These are phyloP conservation scores for Hyperopisus bebe DNA, from an alignment of 2,113 vertebrate species.

Conservation along the genomic window DNA sequence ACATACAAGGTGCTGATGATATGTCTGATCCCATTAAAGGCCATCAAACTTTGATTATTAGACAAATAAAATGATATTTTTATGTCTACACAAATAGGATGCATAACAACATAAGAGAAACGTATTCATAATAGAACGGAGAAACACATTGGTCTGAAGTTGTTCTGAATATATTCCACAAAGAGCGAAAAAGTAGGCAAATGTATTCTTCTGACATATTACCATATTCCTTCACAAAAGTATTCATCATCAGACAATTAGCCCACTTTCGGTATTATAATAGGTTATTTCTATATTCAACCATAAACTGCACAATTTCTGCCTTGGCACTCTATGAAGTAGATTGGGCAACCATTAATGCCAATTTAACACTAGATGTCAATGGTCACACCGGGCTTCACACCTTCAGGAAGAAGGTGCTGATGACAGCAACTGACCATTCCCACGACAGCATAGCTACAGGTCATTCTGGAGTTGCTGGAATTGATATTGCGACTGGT, in stretches of 20 bases:
- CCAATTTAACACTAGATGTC: neutral
- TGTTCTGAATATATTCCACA: constrained; percentile 5
- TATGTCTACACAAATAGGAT: constrained; percentile 54
- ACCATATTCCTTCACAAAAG: constrained; percentile 1
- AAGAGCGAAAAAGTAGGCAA: constrained; percentile 32
- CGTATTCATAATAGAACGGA: neutral
- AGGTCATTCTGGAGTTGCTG: neutral
- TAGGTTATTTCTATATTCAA: neutral
- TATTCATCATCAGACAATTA: neutral
- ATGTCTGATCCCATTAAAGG: constrained; percentile 50
- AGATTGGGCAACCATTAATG: neutral
- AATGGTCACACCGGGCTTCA: neutral
- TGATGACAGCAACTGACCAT: neutral
- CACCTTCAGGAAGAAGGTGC: neutral
- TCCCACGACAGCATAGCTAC: neutral
- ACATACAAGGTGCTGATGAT: constrained; percentile 67
- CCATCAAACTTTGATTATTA: constrained; percentile 52
- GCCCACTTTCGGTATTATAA: neutral
- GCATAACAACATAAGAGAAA: constrained; percentile 37
- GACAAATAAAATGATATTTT: constrained; percentile 15
- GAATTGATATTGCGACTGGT: neutral
- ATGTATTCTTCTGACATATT: constrained; percentile 34
- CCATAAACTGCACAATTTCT: neutral
- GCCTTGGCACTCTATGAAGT: neutral
- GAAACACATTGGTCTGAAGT: neutral